A percentile compares a stretch with the other conserved stretches of the same genome.
Conservation (phyloP, 2,888 invertebrate genomes). For the Hypsopygia costalis region DNA sequence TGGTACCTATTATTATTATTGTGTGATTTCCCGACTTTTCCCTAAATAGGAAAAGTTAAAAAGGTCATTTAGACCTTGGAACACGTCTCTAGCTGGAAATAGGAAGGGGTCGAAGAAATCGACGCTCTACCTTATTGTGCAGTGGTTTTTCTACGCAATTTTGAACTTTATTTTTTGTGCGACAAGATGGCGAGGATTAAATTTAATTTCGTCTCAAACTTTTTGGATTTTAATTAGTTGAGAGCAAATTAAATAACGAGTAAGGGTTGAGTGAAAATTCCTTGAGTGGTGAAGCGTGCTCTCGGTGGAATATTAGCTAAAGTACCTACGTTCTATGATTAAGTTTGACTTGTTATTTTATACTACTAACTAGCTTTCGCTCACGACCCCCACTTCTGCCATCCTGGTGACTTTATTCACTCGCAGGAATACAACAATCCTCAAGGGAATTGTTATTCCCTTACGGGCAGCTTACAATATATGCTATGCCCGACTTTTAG, state of each 20-base stretch:
- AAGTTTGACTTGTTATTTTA: no score
- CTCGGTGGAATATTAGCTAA: not conserved
- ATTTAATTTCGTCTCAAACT: slow-evolving; percentile 75
- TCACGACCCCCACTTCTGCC: no score
- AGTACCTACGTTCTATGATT: no score
- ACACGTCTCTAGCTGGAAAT: slow-evolving; percentile 48
- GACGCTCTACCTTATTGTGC: slow-evolving; percentile 1
- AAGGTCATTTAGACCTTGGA: slow-evolving; percentile 68
- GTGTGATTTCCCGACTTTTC: slow-evolving; percentile 66
- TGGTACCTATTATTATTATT: slow-evolving; percentile 70
- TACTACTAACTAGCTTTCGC: no score
- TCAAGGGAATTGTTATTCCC: no score
- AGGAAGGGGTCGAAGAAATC: slow-evolving; percentile 11
- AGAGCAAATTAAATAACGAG: slow-evolving; percentile 73
- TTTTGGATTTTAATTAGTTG: slow-evolving; percentile 80
- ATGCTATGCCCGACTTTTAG: no score
- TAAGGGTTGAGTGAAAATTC: slow-evolving; percentile 27
- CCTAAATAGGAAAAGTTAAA: slow-evolving; percentile 80
- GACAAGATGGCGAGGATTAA: slow-evolving; percentile 45
- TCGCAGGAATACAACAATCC: no score
- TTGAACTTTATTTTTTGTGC: slow-evolving; percentile 11
- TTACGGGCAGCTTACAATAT: no score
- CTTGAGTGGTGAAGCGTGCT: not conserved
- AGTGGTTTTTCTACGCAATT: slow-evolving; percentile 1
- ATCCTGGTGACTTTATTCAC: no score